phyloP scores from a whole-genome alignment of 2,113 vertebrate genomes.

The Melospiza georgiana region DNA sequence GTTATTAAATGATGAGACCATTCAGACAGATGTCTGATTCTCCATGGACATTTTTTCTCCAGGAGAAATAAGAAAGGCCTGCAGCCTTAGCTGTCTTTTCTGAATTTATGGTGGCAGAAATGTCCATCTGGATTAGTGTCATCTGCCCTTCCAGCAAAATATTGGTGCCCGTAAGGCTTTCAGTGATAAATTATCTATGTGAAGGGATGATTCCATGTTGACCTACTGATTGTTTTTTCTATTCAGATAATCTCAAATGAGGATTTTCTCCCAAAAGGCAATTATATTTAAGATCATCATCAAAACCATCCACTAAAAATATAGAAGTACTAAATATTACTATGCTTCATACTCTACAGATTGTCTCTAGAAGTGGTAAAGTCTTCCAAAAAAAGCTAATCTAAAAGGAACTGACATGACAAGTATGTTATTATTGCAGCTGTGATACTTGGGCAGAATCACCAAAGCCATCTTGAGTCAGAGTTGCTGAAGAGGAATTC shows the following conservation, averaged over 20 bases:
- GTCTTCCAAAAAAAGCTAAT: background rate
- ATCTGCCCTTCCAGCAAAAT: conserved; percentile 15
- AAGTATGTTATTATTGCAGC: background rate
- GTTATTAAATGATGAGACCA: background rate
- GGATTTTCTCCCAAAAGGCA: background rate
- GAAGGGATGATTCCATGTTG: background rate
- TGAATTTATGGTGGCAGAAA: conserved; percentile 53
- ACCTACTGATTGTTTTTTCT: background rate
- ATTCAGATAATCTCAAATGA: background rate
- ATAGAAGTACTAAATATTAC: background rate
- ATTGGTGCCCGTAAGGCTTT: conserved; percentile 3
- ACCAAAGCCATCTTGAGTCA: background rate
- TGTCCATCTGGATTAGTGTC: conserved; percentile 45
- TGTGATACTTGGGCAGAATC: background rate
- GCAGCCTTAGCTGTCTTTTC: conserved; percentile 4
- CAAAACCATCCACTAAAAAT: background rate
- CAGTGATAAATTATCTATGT: conserved; percentile 27
- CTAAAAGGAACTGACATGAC: background rate
- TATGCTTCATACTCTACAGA: background rate
- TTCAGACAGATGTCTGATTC: conserved; percentile 37
- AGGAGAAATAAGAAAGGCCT: conserved; percentile 25
- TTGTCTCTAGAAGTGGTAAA: background rate
- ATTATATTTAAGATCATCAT: background rate
- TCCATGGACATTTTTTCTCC: conserved; percentile 12
- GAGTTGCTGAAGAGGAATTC: background rate